These are phyloP conservation scores for Portunus trituberculatus DNA, from an alignment of 1,140 invertebrate genomes.

Conservation along the genomic window DNA sequence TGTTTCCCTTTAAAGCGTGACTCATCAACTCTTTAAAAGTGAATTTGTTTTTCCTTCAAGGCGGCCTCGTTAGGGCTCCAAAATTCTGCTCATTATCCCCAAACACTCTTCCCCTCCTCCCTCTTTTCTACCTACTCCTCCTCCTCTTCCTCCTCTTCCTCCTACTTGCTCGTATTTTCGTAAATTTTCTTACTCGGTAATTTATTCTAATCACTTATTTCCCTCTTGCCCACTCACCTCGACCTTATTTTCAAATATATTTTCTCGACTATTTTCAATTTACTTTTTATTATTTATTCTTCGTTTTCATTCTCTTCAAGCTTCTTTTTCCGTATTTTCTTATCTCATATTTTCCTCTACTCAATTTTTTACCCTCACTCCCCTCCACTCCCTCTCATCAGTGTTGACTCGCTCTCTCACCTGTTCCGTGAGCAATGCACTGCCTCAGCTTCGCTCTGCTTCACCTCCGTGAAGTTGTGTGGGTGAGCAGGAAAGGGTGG, in stretches of 20 bases:
- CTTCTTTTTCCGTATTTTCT: not conserved
- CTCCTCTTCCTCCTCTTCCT: not conserved
- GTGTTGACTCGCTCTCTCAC: not conserved
- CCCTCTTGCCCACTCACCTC: not conserved
- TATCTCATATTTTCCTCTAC: not conserved
- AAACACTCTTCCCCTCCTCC: not conserved
- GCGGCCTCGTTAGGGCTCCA: not conserved
- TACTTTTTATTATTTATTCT: not conserved
- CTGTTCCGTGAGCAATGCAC: not conserved
- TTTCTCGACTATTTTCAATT: not conserved
- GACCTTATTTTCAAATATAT: no score
- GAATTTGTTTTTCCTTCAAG: not conserved
- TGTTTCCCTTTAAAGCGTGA: not conserved
- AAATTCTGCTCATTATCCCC: conserved; percentile 13
- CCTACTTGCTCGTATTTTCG: not conserved
- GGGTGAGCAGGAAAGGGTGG: not conserved
- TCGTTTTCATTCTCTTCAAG: not conserved
- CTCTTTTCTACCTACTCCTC: not conserved
- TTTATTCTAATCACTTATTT: not conserved
- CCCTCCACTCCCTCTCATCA: not conserved
- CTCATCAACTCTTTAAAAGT: not conserved
- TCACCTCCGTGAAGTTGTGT: not conserved
- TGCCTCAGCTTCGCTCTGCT: not conserved
- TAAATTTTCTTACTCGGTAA: not conserved
- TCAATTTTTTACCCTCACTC: not conserved